A percentile compares a stretch with the other conserved stretches of the same genome.
phyloP scores from a whole-genome alignment of 2,888 invertebrate species.

The Megastigmus dorsalis region DNA sequence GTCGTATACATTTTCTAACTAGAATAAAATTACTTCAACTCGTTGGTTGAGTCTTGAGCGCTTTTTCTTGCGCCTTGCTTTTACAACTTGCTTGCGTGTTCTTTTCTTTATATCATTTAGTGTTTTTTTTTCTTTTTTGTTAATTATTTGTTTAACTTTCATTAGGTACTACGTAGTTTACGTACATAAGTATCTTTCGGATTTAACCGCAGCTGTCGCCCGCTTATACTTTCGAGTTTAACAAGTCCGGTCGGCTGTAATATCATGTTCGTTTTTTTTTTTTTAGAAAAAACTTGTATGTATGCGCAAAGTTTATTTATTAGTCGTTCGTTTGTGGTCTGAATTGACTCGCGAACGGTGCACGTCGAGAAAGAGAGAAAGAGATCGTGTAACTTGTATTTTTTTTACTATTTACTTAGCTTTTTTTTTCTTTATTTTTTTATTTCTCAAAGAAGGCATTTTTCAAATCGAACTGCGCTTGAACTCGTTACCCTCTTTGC shows the following conservation, averaged over 20 bases:
- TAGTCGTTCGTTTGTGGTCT: no score
- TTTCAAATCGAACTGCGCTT: conserved; percentile 59
- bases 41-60: conserved; percentile 40
- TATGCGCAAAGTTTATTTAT: conserved; percentile 33
- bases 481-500: conserved; percentile 61
- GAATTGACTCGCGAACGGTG: conserved; percentile 35
- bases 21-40: conserved; percentile 70
- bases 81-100: background rate
- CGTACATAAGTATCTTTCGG: conserved; percentile 54
- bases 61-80: no score
- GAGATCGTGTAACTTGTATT: conserved; percentile 41
- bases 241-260: conserved; percentile 9
- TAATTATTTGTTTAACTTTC: conserved; percentile 51
- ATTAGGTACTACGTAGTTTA: conserved; percentile 56
- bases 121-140: conserved; percentile 53
- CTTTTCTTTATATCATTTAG: conserved; percentile 35
- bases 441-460: conserved; percentile 58
- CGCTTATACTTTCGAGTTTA: conserved; percentile 26
- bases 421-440: conserved; percentile 32
- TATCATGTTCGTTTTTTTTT: conserved; percentile 1
- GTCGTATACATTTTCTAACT: conserved; percentile 75
- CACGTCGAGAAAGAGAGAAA: conserved; percentile 50
- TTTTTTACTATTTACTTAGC: conserved; percentile 32
- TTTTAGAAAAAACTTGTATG: conserved; percentile 17
- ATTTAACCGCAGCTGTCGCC: conserved; percentile 40